Base-by-base conservation (phyloP, 2,888 invertebrate species). In the Nephrotoma guestfalica region DNA sequence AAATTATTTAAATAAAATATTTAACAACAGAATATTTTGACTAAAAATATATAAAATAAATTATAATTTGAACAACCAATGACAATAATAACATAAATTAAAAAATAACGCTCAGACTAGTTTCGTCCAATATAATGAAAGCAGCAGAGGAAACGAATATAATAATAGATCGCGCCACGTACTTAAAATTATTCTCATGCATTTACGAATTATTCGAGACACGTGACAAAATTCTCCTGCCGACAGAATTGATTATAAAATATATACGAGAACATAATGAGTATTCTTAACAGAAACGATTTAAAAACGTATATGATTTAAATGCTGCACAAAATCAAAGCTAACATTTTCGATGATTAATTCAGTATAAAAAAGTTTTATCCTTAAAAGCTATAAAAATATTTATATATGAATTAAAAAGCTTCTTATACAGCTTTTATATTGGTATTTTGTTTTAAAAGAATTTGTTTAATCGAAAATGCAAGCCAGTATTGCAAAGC, bases 401-500 rank as follows among this genome's bases (percentile, higher is more conserved):
- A 15, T 57, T 57, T 15, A 11, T 30, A 2, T 30, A 30, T 30
- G 30, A 30, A 30, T 30, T 30, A 57, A 18, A 57, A 57, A 57
- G 18, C 71, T 30, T 57, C 30, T 71, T 18, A 30, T 71, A 0
- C 71, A 71, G 71, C 71, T 71, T 71, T 71, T 43, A 30, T 71
- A 47, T 30, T 30, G 9, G 9, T 71, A 18, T 18, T 30, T 30
- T 71, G 71, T 15, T n/a, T 57, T 15, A 43, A 6, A 71, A 3
- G 4, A 71, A 71, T 71, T 84, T 41, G 5, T 15, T 91, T 90
- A 91, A 89, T 91, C 91, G 88, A 91, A 91, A 86, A 91, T 91
- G 88, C 91, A 91, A 30, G 90, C 91, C 87, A 91, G 91, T 40
- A 91, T 89, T 18, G 91, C 90, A 87, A 91, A 88, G 88, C 91